A percentile compares a stretch with the other conserved stretches of the same genome.
phyloP scores from a whole-genome alignment of 2,888 invertebrate species.

The Lycophotia porphyrea region DNA sequence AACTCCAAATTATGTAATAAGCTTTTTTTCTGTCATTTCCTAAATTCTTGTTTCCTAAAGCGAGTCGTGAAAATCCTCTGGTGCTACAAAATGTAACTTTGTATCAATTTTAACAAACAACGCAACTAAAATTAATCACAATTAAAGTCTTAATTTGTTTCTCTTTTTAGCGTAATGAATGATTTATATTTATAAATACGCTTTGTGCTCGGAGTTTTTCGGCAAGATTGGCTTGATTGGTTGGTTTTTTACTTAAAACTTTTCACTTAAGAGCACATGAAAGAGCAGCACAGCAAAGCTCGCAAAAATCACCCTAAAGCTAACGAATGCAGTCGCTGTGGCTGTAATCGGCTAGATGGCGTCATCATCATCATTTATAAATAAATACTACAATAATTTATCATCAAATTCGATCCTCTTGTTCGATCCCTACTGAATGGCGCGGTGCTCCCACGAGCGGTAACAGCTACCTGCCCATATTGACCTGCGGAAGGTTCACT shows the following conservation, averaged over 20 bases:
- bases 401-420: conserved; percentile 3
- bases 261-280: too few relatives aligned
- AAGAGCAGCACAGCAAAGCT: too few relatives aligned
- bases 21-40: neutral
- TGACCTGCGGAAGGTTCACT: conserved; percentile 82
- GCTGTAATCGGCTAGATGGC: neutral
- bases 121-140: neutral
- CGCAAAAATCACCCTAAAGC: too few relatives aligned
- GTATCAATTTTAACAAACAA: neutral
- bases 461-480: conserved; percentile 83
- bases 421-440: conserved; percentile 35
- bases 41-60: neutral
- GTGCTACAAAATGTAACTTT: neutral
- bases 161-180: neutral
- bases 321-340: too few relatives aligned
- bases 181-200: neutral
- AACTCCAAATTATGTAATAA: neutral
- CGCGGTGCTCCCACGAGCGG: conserved; percentile 54
- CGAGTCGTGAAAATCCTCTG: neutral
- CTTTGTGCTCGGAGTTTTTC: too few relatives aligned
- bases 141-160: neutral
- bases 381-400: conserved; percentile 12
- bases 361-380: conserved; percentile 1
- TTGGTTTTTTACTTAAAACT: too few relatives aligned
- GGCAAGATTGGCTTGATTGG: too few relatives aligned